Conservation (phyloP, 92 coral and sea anemone species). For the Phenganax stokvisi region DNA sequence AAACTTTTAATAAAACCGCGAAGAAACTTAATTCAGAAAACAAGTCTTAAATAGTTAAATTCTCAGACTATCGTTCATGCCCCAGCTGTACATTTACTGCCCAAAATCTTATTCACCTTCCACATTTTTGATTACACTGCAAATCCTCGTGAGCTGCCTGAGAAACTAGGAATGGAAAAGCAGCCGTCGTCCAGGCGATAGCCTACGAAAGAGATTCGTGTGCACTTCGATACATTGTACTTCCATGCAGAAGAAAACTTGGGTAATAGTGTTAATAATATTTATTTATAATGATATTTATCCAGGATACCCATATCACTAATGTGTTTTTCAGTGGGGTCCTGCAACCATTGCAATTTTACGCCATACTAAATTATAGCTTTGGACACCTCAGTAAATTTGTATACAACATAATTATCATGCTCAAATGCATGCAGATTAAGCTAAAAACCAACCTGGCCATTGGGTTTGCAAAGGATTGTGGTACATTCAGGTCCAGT, state of each 20-base stretch:
- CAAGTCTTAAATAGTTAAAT: too few relatives aligned
- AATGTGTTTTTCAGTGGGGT: too few relatives aligned
- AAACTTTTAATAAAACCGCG: too few relatives aligned
- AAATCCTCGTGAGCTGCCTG: constrained; percentile 60
- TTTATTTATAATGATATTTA: too few relatives aligned
- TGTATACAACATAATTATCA: neutral
- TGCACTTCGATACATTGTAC: neutral
- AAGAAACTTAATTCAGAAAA: too few relatives aligned
- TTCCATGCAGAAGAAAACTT: neutral
- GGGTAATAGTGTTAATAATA: neutral
- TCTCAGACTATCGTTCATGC: neutral
- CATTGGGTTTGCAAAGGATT: constrained; percentile 96
- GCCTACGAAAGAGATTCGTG: constrained; percentile 50
- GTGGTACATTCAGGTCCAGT: constrained; percentile 99
- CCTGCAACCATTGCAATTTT: neutral
- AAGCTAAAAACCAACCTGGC: constrained; percentile 59
- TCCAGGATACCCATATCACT: too few relatives aligned
- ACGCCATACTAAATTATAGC: too few relatives aligned
- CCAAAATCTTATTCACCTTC: neutral
- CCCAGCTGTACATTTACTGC: neutral
- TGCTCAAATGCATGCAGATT: neutral
- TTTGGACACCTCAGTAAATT: neutral
- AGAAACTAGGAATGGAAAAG: constrained; percentile 90
- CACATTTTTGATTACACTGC: constrained; percentile 39
- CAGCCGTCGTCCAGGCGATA: constrained; percentile 97